Evolutionary conservation across 2,888 invertebrate genomes (phyloP).

Genomic region (Philaethria dido): DNA sequence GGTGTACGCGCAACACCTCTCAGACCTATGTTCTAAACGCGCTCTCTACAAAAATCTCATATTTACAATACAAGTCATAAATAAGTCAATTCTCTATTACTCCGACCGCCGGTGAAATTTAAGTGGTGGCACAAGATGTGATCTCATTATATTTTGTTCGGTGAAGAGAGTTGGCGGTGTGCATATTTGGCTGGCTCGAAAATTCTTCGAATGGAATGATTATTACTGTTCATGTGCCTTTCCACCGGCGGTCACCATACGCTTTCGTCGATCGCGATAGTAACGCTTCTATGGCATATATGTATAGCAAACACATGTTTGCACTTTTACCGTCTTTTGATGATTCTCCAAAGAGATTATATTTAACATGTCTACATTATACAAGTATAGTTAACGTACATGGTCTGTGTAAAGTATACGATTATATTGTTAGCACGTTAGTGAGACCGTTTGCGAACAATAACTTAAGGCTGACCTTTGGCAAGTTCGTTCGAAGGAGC

Average conservation of each 20-base stretch:
- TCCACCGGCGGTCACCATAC: constrained; percentile 68
- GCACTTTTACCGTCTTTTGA: constrained; percentile 55
- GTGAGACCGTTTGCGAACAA: constrained; percentile 58
- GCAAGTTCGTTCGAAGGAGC: constrained; percentile 33
- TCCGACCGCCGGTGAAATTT: constrained; percentile 62
- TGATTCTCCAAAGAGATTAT: constrained; percentile 77
- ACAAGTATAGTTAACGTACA: constrained; percentile 58
- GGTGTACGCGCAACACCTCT: constrained; percentile 78
- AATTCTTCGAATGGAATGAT: constrained; percentile 59
- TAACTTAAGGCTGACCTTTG: constrained; percentile 42
- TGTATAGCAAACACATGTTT: constrained; percentile 63
- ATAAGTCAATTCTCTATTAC: constrained; percentile 58
- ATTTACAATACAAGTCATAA: constrained; percentile 21
- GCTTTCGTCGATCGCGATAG: constrained; percentile 57
- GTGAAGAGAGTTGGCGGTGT: constrained; percentile 30
- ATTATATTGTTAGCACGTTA: constrained; percentile 64
- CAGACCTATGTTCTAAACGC: constrained; percentile 72
- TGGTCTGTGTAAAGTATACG: constrained; percentile 81
- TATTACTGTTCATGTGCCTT: constrained; percentile 78
- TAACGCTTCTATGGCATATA: constrained; percentile 56
- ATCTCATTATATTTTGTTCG: constrained; percentile 56
- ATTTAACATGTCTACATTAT: constrained; percentile 41
- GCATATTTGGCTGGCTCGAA: constrained; percentile 53
- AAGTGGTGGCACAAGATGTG: constrained; percentile 70
- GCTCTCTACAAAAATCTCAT: constrained; percentile 38